Evolutionary conservation across 2,888 invertebrate species (phyloP).

Genomic region (Pseudococcus viburni): DNA sequence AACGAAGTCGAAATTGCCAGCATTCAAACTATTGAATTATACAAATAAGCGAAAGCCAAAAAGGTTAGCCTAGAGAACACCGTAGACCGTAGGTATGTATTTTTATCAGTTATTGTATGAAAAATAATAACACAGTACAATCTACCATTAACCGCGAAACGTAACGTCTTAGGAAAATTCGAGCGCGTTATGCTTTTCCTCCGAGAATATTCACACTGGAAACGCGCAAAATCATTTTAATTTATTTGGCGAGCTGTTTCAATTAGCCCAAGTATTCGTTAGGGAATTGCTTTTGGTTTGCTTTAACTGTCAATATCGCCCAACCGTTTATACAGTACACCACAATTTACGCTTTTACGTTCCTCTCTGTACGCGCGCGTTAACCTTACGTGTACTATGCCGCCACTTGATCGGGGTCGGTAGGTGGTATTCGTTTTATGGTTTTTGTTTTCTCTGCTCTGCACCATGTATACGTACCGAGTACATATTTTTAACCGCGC

Average conservation of each 20-base stretch:
- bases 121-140: slow-evolving; percentile 9
- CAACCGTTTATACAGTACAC: slow-evolving; percentile 57
- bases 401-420: slow-evolving; percentile 31
- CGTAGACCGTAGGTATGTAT: background rate
- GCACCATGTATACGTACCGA: background rate
- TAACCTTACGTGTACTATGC: slow-evolving; percentile 46
- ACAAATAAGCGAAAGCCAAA: slow-evolving; percentile 50
- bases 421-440: slow-evolving; percentile 44
- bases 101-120: slow-evolving; percentile 35
- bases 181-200: slow-evolving; percentile 39
- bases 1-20: background rate
- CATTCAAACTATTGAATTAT: slow-evolving; percentile 60
- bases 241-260: slow-evolving; percentile 62
- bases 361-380: slow-evolving; percentile 23
- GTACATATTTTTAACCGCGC: slow-evolving; percentile 34
- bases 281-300: slow-evolving; percentile 61
- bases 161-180: slow-evolving; percentile 42
- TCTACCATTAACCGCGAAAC: slow-evolving; percentile 23
- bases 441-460: slow-evolving; percentile 44
- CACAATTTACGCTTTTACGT: slow-evolving; percentile 60
- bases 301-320: slow-evolving; percentile 64
- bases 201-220: slow-evolving; percentile 56
- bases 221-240: slow-evolving; percentile 63
- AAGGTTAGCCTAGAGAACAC: background rate
- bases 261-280: slow-evolving; percentile 63